A percentile compares a stretch with the other conserved stretches of the same genome.
Evolutionary conservation across 2,113 vertebrate genomes (phyloP).

Genomic region (Potamarius usumacintae): DNA sequence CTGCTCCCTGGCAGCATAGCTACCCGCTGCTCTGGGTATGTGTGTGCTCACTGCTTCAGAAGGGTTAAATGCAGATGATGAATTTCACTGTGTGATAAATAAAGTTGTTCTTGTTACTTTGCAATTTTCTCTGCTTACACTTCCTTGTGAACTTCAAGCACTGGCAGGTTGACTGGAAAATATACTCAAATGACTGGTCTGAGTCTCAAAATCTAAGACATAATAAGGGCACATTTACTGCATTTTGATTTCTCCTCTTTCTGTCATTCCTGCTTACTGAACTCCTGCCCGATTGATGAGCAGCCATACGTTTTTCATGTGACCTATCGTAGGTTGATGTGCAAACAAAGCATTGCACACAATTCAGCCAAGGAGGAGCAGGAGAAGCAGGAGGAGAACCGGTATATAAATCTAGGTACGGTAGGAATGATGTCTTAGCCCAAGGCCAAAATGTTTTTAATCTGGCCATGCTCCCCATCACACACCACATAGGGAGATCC

Average conservation of each 20-base stretch:
- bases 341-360: constrained; percentile 62
- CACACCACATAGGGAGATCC: neutral
- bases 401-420: neutral
- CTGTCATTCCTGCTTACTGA: neutral
- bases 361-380: neutral
- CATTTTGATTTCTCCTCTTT: neutral
- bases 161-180: neutral
- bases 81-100: too few species aligned
- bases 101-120: neutral
- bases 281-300: neutral
- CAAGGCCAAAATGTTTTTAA: neutral
- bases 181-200: neutral
- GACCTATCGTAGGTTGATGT: constrained; percentile 70
- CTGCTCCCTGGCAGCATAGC: too few species aligned
- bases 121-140: constrained; percentile 1
- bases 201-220: neutral
- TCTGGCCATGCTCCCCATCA: neutral
- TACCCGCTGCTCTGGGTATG: too few species aligned
- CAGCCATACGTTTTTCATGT: constrained; percentile 73
- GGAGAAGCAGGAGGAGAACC: neutral
- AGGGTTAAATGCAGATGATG: too few species aligned
- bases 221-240: neutral
- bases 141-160: neutral
- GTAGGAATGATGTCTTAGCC: neutral
- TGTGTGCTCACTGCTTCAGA: too few species aligned